Evolutionary conservation across 2,888 invertebrate species (phyloP).

Genomic region (Chrysotoxum bicinctum): DNA sequence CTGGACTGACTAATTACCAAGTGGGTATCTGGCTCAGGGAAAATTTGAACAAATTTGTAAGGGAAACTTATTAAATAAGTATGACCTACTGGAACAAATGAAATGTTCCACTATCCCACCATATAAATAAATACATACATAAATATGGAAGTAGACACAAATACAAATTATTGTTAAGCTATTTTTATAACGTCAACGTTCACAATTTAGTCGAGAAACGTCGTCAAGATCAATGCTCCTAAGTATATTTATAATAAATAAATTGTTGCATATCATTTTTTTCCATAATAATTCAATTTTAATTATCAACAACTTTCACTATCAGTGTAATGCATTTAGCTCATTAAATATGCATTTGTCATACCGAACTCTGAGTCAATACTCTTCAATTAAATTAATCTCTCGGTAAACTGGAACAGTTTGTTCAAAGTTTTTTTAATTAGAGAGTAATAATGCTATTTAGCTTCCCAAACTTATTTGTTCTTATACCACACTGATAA

Average conservation of each 20-base stretch:
- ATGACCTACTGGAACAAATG: too few relatives aligned
- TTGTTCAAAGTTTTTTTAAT: constrained; percentile 36
- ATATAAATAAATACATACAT: too few relatives aligned
- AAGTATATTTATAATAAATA: background rate
- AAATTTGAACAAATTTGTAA: too few relatives aligned
- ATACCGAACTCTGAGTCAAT: constrained; percentile 26
- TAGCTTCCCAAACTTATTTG: background rate
- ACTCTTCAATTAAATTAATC: constrained; percentile 5
- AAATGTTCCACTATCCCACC: too few relatives aligned
- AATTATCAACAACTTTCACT: constrained; percentile 24
- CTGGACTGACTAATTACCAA: too few relatives aligned
- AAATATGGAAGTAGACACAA: too few relatives aligned
- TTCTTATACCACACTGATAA: constrained; percentile 53
- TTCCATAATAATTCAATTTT: background rate
- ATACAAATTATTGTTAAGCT: background rate
- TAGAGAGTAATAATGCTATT: constrained; percentile 16
- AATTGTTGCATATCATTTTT: background rate
- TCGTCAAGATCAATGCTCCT: constrained; percentile 1
- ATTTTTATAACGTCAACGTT: background rate
- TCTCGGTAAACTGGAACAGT: constrained; percentile 44
- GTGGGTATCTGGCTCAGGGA: too few relatives aligned
- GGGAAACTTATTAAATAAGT: too few relatives aligned
- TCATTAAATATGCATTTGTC: constrained; percentile 21
- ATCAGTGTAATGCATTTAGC: constrained; percentile 31
- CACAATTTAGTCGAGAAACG: background rate